These are phyloP conservation scores for Tyrannus savana DNA, from an alignment of 2,113 vertebrate species.

Conservation along the genomic window DNA sequence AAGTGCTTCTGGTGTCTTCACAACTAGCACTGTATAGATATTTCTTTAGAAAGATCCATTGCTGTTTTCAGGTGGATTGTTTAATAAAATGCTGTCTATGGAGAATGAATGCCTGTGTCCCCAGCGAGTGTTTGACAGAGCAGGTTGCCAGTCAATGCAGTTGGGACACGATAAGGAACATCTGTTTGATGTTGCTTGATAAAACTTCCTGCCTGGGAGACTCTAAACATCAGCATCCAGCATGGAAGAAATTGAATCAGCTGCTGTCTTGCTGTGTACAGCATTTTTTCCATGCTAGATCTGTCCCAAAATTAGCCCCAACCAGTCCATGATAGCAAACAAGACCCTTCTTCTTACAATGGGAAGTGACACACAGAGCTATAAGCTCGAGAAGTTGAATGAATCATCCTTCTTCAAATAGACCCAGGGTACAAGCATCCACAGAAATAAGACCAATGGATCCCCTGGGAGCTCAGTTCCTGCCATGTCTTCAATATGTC, in stretches of 20 bases:
- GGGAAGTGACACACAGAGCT: slow-evolving; percentile 20
- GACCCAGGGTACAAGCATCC: not conserved
- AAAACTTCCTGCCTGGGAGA: not conserved
- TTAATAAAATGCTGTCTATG: not conserved
- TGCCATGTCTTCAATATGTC: slow-evolving; percentile 47
- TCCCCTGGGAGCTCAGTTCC: slow-evolving; percentile 43
- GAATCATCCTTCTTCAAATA: slow-evolving; percentile 56
- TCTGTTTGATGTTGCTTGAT: slow-evolving; percentile 18
- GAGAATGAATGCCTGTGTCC: not conserved
- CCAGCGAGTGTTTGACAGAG: not conserved
- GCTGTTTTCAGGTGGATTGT: not conserved
- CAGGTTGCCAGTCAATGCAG: not conserved
- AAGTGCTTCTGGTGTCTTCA: not conserved
- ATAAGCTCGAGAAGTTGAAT: not conserved
- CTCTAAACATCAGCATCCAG: not conserved
- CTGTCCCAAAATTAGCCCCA: slow-evolving; percentile 28
- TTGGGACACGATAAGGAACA: not conserved
- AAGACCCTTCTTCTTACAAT: slow-evolving; percentile 23
- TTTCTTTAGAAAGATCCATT: not conserved
- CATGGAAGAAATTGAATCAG: slow-evolving; percentile 9
- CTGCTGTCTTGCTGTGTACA: not conserved
- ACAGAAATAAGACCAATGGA: slow-evolving; percentile 19
- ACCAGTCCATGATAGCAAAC: not conserved
- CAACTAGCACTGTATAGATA: not conserved
- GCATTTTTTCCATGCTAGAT: slow-evolving; percentile 34